These are phyloP conservation scores for Cardinalis cardinalis DNA, from an alignment of 2,113 vertebrate genomes.

Conservation along the genomic window DNA sequence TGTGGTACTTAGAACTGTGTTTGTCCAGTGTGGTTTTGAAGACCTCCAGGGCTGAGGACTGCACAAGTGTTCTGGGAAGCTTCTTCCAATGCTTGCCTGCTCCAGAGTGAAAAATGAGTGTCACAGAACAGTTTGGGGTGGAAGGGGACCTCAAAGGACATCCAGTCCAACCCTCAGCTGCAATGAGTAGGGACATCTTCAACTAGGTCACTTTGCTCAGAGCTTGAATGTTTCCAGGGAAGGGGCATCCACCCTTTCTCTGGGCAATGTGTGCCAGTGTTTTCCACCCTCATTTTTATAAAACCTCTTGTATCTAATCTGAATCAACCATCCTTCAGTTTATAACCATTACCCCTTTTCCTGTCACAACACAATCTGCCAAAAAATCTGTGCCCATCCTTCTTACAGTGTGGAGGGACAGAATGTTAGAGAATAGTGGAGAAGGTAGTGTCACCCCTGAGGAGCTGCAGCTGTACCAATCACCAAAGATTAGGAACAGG, in stretches of 20 bases:
- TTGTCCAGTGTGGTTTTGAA: background rate
- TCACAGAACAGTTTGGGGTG: background rate
- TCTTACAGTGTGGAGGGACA: background rate
- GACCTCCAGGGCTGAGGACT: background rate
- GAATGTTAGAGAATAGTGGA: no score
- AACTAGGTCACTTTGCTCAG: accelerated
- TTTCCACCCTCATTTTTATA: background rate
- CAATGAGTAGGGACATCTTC: background rate
- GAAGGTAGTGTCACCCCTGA: no score
- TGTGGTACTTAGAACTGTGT: background rate
- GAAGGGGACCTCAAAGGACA: background rate
- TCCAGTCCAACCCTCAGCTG: background rate
- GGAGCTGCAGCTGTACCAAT: no score
- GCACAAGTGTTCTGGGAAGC: background rate
- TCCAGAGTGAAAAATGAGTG: background rate
- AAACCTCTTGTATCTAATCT: background rate
- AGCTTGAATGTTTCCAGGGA: background rate
- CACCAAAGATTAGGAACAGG: no score
- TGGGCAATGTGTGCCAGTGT: background rate
- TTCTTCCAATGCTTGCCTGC: background rate
- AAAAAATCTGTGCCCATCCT: background rate
- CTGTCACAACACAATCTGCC: background rate
- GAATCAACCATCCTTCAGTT: background rate
- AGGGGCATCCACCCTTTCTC: background rate
- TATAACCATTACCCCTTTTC: background rate